These are phyloP conservation scores for Temnopleurus reevesii DNA, from an alignment of 53 echinoderm and acorn worm species.

Conservation along the genomic window DNA sequence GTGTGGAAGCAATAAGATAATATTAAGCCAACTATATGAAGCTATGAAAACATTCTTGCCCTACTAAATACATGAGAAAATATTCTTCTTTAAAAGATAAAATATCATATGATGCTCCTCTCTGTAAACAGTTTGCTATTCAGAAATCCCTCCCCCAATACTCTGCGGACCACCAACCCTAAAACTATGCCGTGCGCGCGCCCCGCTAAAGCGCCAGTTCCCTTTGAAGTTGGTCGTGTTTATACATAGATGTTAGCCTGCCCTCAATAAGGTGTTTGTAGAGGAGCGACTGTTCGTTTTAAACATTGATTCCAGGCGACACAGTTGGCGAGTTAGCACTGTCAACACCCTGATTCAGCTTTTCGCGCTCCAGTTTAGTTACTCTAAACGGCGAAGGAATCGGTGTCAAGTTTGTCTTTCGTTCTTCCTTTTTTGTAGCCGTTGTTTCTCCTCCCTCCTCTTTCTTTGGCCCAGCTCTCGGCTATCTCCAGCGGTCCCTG, in stretches of 20 bases:
- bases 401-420: constrained; percentile 60
- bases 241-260: constrained; percentile 48
- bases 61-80: constrained; percentile 16
- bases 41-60: constrained; percentile 44
- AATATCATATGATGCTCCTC: constrained; percentile 30
- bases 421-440: background rate
- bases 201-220: background rate
- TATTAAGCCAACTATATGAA: background rate
- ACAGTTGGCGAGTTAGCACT: constrained; percentile 52
- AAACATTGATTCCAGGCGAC: constrained; percentile 53
- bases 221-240: constrained; percentile 45
- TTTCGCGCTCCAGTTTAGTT: constrained; percentile 54
- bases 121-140: constrained; percentile 50
- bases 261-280: constrained; percentile 44
- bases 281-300: constrained; percentile 38
- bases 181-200: constrained; percentile 29
- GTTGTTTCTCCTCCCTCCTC: background rate
- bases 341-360: constrained; percentile 58
- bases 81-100: constrained; percentile 48
- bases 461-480: background rate
- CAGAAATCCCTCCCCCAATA: background rate
- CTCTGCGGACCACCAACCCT: background rate
- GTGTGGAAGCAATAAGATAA: constrained; percentile 11
- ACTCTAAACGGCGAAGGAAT: constrained; percentile 28
- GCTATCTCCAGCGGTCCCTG: background rate